Base-by-base conservation (phyloP, 2,888 invertebrate species). In the Caenorhabditis sp. region DNA sequence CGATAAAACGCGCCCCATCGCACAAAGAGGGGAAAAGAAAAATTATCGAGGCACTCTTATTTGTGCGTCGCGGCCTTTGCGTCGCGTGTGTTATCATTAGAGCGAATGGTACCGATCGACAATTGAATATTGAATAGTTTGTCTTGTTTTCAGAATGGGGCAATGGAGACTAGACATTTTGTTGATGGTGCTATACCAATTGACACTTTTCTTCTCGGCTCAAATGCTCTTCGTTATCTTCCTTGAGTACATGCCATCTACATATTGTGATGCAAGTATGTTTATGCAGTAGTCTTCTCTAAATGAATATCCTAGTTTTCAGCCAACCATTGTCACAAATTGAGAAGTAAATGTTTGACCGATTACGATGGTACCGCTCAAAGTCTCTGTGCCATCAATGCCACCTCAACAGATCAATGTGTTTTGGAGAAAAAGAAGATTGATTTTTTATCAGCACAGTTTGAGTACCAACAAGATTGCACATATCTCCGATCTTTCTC, bases 391-490 rank as follows among this genome's bases (percentile, higher is more conserved):
- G 69, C 58, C 12, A 10, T 43, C 14, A 43, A 43, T 17, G 43
- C 43, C 12, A 31, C 59, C 24, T 21, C 24, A n/a, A 26, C 65
- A 61, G 57, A 36, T 37, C 53, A 51, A 19, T 74, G 74, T 36
- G 54, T 74, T 27, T 21, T 23, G 6, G 61, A 74, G 1, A 51
- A 60, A 10, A 66, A 63, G 53, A 60, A 31, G 19, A 10, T 69
- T 37, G 61, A 62, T 19, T 74, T 74, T 27, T 43, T 62, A 24
- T 67, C 67, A 26, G 74, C 74, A 0, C 74, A 69, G 49, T 66
- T 57, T n/a, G 37, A 74, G 31, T 74, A 66, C 64, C 74, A 74
- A 27, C 69, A 74, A 21, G 66, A 63, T 43, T 74, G 74, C 55
- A 60, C 36, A 3, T 26, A 14, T 14, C 27, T 62, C 14, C 54